Evolutionary conservation across 2,888 invertebrate genomes (phyloP), one percentile per base, ranked within the genome.

Genomic region (Lycia hirtaria): DNA sequence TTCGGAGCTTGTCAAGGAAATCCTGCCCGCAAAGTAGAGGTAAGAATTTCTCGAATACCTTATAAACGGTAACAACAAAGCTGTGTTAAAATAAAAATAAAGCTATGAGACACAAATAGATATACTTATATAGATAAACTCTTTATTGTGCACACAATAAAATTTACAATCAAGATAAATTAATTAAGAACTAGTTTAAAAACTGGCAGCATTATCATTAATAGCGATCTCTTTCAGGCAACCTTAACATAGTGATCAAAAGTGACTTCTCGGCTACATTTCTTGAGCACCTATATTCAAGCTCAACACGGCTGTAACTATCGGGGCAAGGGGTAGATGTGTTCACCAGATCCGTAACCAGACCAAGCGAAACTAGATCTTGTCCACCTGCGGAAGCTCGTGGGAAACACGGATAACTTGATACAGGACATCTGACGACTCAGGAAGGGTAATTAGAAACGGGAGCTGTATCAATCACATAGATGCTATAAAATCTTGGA

Each of bases 341-440:
- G 40, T 12, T 24, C 40, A 24, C 10, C 40, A 24, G 38, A 9
- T 14, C 12, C 12, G 38, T 40, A 14, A 40, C 22, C 22, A 40
- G 5, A 10, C n/a, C 12, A n/a, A 9, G 1, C 6, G 35, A 17
- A 40, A 40, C 22, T 14, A 40, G 47, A 47, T 24, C 24, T 14
- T 14, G 17, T 3, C 32, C 47, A 47, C 35, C 47, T 47, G 47
- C 35, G 47, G 47, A 47, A 35, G 22, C 24, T 45, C 45, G 47
- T 47, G 47, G 35, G 47, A 47, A 47, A 5, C 33, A 7, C 19
- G 4, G 9, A 38, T 43, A 33, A 45, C 32, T 4, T 26, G 47
- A 47, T 47, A 47, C 47, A n/a, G n/a, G n/a, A n/a, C n/a, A n/a
- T n/a, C n/a, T 12, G 6, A 7, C 15, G n/a, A 30, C 12, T 30